Base-by-base conservation (phyloP, 1,140 invertebrate species). In the Phocides pigmalion region DNA sequence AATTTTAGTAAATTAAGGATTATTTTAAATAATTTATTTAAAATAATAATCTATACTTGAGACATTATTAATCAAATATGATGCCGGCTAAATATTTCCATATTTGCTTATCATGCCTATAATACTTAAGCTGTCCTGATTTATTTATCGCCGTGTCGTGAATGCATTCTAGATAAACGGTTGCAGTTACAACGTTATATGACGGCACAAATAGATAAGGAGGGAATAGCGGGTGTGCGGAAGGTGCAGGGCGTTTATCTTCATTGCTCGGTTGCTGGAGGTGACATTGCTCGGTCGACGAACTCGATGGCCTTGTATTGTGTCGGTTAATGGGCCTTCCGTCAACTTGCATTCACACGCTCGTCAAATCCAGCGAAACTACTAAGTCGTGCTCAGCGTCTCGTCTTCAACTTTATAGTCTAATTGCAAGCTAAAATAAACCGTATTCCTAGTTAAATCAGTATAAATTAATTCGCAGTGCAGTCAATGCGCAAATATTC, bases 201-300 rank as follows among this genome's bases (percentile, higher is more conserved):
- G 47, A 54, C 20, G 50, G 46, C 54, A 41, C 37, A 44, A 44
- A 53, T 39, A 62, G 69, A 72, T 70, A 72, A 68, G 42, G 53
- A 51, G 35, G 61, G 32, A 59, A 56, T 14, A 44, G 44, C 32
- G 35, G 41, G 62, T 50, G 72, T 17, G 59, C 17, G 6, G 50
- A 20, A 12, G 61, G 62, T n/a, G n/a, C n/a, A 47, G 66, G 46
- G 5, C 47, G 50, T 41, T 51, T 72, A 72, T 79, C 72, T 72
- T 66, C 68, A 73, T 65, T 82, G 67, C 65, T 54, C 35, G 22
- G 76, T 11, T 74, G 74, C 41, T 74, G 81, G 79, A 85, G 82
- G 82, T 85, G 82, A 85, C 82, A 77, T 85, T 85, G 79, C 53
- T 66, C 79, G 79, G 76, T 75, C 81, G 66, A 79, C 71, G 82